Conservation (phyloP, 2,888 invertebrate species). For the Cremastinae sp. region DNA sequence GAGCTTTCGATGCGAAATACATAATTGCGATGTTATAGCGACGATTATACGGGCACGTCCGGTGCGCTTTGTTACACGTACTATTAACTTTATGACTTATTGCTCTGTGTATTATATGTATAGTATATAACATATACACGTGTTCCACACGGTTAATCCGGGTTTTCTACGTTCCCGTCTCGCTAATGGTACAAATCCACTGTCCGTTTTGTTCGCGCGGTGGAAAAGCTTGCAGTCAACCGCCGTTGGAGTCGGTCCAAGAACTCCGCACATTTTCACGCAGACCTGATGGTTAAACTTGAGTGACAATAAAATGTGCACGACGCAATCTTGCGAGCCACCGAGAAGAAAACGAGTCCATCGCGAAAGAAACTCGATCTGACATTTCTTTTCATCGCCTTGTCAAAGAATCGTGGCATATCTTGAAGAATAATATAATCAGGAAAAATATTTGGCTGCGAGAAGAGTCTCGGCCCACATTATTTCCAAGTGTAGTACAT, state of each 20-base stretch:
- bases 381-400: slow-evolving; percentile 28
- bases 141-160: slow-evolving; percentile 54
- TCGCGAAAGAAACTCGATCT: background rate
- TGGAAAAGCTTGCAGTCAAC: slow-evolving; percentile 22
- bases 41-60: slow-evolving; percentile 16
- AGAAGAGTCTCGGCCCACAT: too few relatives aligned
- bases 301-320: slow-evolving; percentile 34
- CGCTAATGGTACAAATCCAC: slow-evolving; percentile 46
- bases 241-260: slow-evolving; percentile 53
- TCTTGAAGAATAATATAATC: slow-evolving; percentile 5
- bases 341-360: slow-evolving; percentile 13
- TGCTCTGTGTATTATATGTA: too few relatives aligned
- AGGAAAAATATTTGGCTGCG: background rate
- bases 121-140: too few relatives aligned
- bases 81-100: slow-evolving; percentile 58
- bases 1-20: too few relatives aligned
- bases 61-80: slow-evolving; percentile 25
- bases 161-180: slow-evolving; percentile 28
- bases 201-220: slow-evolving; percentile 24
- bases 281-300: background rate
- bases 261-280: slow-evolving; percentile 27
- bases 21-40: slow-evolving; percentile 28
- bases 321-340: background rate
- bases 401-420: background rate
- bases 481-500: too few relatives aligned